Conservation (phyloP, 1,140 invertebrate genomes). For the Leptopilina clavipes region DNA sequence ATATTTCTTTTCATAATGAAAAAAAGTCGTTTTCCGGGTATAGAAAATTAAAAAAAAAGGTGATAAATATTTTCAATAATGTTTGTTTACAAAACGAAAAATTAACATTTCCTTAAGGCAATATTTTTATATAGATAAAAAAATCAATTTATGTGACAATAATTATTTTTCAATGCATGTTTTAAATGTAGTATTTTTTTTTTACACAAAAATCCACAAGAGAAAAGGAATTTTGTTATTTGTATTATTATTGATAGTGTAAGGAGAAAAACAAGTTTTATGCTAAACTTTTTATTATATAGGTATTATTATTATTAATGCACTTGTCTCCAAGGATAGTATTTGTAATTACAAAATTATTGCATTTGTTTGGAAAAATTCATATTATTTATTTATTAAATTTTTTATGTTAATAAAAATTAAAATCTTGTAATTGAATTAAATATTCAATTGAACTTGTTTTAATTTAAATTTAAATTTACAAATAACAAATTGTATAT, state of each 20-base stretch:
- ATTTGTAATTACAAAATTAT: background rate
- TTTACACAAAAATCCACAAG: background rate
- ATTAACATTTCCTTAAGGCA: background rate
- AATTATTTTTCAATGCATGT: background rate
- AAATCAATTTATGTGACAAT: background rate
- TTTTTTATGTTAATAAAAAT: too few relatives aligned
- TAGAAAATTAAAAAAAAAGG: too few relatives aligned
- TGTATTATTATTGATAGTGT: background rate
- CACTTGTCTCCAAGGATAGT: conserved; percentile 6
- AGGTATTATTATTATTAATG: background rate
- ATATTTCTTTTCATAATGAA: too few relatives aligned
- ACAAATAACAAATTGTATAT: too few relatives aligned
- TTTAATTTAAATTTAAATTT: background rate
- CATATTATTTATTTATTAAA: background rate
- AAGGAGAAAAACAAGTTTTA: conserved; percentile 16
- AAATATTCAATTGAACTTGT: background rate
- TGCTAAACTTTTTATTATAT: conserved; percentile 7
- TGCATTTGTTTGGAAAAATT: background rate
- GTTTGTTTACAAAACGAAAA: too few relatives aligned
- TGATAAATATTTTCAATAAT: too few relatives aligned
- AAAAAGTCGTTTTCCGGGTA: too few relatives aligned
- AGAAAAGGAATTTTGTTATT: conserved; percentile 18
- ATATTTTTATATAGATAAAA: background rate
- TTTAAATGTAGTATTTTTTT: background rate
- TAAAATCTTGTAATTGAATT: too few relatives aligned